A percentile compares a stretch with the other conserved stretches of the same genome.
phyloP scores from a whole-genome alignment of 2,113 vertebrate species.

The Ardeotis arabs region DNA sequence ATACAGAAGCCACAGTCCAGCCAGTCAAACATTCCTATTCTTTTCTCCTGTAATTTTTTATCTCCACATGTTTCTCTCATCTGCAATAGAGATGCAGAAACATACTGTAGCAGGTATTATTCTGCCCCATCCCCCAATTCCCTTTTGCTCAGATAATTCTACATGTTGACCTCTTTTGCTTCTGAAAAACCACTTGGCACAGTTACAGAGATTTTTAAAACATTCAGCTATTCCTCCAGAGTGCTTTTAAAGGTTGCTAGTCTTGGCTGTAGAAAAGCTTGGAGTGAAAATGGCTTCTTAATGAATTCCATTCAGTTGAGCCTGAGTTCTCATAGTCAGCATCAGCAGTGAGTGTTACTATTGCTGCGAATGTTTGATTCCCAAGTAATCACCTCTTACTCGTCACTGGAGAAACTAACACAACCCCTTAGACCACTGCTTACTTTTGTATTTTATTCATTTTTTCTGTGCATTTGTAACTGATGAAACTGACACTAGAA shows the following conservation, averaged over 20 bases:
- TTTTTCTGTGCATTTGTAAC: not conserved
- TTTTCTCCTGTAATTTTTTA: not conserved
- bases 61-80: accelerated
- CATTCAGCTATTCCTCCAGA: not conserved
- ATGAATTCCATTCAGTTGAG: not conserved
- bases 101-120: not conserved
- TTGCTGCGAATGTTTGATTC: not conserved
- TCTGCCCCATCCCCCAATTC: accelerated
- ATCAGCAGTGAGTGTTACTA: not conserved
- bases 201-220: not conserved
- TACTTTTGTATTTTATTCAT: not conserved
- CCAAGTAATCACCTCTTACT: not conserved
- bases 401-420: not conserved
- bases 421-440: not conserved
- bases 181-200: not conserved
- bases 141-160: not conserved
- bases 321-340: not conserved
- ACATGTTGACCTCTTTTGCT: accelerated
- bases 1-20: not conserved
- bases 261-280: not conserved
- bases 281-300: not conserved
- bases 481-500: not conserved
- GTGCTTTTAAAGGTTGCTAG: not conserved
- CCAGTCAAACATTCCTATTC: not conserved
- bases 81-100: not conserved